Percentiles rank a stretch among this genome's conserved stretches.
Conservation (phyloP, 2,888 invertebrate genomes). For the Idaea dimidiata region DNA sequence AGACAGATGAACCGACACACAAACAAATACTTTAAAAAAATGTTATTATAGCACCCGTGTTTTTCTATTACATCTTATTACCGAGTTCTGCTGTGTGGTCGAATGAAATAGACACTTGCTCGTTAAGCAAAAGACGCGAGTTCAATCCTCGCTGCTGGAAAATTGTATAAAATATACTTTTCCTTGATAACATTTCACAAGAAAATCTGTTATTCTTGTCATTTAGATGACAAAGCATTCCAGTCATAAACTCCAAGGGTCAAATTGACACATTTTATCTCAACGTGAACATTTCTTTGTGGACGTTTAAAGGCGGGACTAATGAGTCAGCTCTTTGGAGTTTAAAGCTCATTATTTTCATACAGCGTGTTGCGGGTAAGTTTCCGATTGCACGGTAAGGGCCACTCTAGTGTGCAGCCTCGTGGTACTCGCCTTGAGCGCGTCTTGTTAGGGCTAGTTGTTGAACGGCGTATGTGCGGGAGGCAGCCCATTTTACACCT, state of each 20-base stretch:
- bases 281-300: background rate
- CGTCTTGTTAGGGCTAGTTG: constrained; percentile 43
- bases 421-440: constrained; percentile 28
- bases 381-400: constrained; percentile 43
- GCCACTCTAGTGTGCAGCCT: constrained; percentile 34
- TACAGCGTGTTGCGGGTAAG: constrained; percentile 26
- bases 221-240: background rate
- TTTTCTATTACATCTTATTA: too few relatives aligned
- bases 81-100: too few relatives aligned
- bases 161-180: background rate
- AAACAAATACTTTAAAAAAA: too few relatives aligned
- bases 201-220: background rate
- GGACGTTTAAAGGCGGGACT: constrained; percentile 2
- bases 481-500: background rate
- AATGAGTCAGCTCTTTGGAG: constrained; percentile 14
- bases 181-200: background rate
- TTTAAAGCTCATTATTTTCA: constrained; percentile 34
- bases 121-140: too few relatives aligned
- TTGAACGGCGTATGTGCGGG: constrained; percentile 28
- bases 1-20: too few relatives aligned
- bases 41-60: too few relatives aligned
- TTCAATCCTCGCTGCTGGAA: too few relatives aligned
- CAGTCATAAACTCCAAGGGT: background rate
- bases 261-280: constrained; percentile 1
- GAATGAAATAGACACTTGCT: too few relatives aligned